These are phyloP conservation scores for Dryococelus australis DNA, from an alignment of 2,888 invertebrate species.

Conservation along the genomic window DNA sequence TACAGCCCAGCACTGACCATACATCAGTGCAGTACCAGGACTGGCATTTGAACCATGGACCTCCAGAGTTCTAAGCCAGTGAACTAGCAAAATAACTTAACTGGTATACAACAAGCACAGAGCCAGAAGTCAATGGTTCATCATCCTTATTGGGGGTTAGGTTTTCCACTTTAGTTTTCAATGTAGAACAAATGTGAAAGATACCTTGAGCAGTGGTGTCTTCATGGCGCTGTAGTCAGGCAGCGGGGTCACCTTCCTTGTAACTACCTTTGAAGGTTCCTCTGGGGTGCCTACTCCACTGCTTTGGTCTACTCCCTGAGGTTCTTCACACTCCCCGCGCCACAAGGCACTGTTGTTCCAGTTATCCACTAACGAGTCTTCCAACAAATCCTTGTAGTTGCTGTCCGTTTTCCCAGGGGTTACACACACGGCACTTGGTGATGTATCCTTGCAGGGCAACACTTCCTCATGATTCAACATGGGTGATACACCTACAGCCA, in stretches of 20 bases:
- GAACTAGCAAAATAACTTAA: no score
- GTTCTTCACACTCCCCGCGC: conserved; percentile 32
- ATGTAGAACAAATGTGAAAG: not conserved
- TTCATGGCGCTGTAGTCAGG: conserved; percentile 62
- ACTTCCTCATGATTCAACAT: no score
- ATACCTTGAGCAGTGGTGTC: conserved; percentile 63
- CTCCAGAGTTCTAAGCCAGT: no score
- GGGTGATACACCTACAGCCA: no score
- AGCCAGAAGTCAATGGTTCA: no score
- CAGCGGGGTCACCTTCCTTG: conserved; percentile 59
- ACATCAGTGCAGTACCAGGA: no score
- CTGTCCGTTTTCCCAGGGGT: not conserved
- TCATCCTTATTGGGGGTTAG: no score
- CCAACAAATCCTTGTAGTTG: conserved; percentile 33
- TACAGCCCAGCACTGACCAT: no score
- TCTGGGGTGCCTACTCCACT: conserved; percentile 30
- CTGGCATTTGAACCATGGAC: no score
- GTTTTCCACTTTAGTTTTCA: no score
- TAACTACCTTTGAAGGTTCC: not conserved
- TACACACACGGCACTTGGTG: not conserved
- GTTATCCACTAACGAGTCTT: conserved; percentile 42
- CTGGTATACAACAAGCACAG: no score
- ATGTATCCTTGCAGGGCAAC: not conserved
- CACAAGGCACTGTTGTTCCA: conserved; percentile 42
- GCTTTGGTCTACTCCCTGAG: not conserved